Percentiles rank a stretch among this genome's conserved stretches.
phyloP scores from a whole-genome alignment of 1,140 invertebrate species.

The Acromyrmex charruanus region DNA sequence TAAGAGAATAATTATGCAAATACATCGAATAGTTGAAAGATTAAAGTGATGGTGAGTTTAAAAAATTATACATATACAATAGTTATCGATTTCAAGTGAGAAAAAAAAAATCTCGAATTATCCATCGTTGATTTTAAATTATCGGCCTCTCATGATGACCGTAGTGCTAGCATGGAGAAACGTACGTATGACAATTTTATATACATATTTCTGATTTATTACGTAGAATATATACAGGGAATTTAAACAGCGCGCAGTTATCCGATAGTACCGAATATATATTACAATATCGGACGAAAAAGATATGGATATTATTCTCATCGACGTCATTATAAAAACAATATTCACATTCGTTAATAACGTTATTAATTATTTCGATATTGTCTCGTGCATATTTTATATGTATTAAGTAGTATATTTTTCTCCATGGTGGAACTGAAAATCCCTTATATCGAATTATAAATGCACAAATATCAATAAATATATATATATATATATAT shows the following conservation, averaged over 20 bases:
- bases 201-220: slow-evolving; percentile 51
- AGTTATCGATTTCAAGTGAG: not conserved
- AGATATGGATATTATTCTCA: slow-evolving; percentile 41
- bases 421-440: not conserved
- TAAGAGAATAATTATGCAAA: not conserved
- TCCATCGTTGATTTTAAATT: slow-evolving; percentile 34
- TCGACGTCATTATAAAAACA: slow-evolving; percentile 56
- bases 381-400: not conserved
- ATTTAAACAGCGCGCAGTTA: slow-evolving; percentile 52
- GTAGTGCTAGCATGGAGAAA: not conserved
- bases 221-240: slow-evolving; percentile 29
- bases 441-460: slow-evolving; percentile 30
- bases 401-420: slow-evolving; percentile 6
- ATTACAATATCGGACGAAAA: slow-evolving; percentile 36
- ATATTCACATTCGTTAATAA: slow-evolving; percentile 50
- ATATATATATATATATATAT: no score
- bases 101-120: slow-evolving; percentile 5
- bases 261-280: slow-evolving; percentile 39
- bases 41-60: not conserved
- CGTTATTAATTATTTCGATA: slow-evolving; percentile 60
- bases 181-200: not conserved
- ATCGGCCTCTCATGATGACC: not conserved
- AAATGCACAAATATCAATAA: slow-evolving; percentile 21
- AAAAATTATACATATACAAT: not conserved
- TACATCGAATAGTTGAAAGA: not conserved